A percentile compares a stretch with the other conserved stretches of the same genome.
These are phyloP conservation scores for Catalaphyllia jardinei DNA, from an alignment of 64 coral and sea anemone genomes.

Conservation along the genomic window DNA sequence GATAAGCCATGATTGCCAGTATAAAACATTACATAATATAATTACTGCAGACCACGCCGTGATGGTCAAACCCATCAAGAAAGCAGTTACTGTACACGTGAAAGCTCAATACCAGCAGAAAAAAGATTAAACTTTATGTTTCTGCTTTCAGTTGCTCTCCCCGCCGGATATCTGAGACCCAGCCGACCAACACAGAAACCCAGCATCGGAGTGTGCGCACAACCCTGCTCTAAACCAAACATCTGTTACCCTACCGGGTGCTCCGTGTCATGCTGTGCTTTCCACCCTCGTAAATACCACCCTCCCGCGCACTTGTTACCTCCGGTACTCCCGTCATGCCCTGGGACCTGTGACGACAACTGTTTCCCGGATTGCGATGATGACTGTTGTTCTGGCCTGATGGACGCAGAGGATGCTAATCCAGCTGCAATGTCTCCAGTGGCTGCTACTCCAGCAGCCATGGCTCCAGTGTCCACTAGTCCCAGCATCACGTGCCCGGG, in stretches of 20 bases:
- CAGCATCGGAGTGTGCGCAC: conserved; percentile 50
- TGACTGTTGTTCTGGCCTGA: conserved; percentile 45
- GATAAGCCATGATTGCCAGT: no score
- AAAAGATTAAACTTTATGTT: not conserved
- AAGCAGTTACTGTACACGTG: not conserved
- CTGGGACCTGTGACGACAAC: conserved; percentile 35
- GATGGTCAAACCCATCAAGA: no score
- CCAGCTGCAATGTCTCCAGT: not conserved
- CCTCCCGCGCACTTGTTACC: not conserved
- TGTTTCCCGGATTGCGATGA: conserved; percentile 70
- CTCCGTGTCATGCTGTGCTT: conserved; percentile 67
- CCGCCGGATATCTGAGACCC: conserved; percentile 72
- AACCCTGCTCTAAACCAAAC: conserved; percentile 76
- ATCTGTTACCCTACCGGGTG: conserved; percentile 64
- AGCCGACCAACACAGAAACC: conserved; percentile 45
- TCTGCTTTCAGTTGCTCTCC: conserved; percentile 57
- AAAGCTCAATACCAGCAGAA: no score
- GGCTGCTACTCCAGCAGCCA: not conserved
- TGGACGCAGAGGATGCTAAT: not conserved
- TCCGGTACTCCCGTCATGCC: conserved; percentile 32
- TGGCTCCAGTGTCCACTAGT: not conserved
- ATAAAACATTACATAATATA: no score
- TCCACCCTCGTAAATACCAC: conserved; percentile 7
- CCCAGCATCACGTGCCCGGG: conserved; percentile 49
- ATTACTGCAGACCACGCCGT: no score